Evolutionary conservation across 2,888 invertebrate genomes (phyloP), one percentile per base, ranked within the genome.

Genomic region (Scaptomyza parva): DNA sequence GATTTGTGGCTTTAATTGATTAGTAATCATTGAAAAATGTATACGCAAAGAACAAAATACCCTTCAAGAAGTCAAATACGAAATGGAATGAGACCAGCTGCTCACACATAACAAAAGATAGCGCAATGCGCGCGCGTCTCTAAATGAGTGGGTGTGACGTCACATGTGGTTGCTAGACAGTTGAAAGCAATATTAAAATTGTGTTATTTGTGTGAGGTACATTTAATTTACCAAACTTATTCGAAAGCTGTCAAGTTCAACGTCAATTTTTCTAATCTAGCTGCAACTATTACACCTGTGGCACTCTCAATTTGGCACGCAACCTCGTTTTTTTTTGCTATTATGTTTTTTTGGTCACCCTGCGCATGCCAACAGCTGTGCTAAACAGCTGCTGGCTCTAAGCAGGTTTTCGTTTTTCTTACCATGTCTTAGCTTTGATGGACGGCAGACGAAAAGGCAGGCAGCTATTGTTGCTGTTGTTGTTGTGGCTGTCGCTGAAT

Each of bases 11-110:
- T 60, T 70, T 57, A 71, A 71, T 82, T 75, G 14, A 60, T 30
- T 24, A 57, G 52, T 73, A 62, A 76, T 52, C 28, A 67, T 66
- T 58, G 41, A 54, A 61, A 73, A 74, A 65, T 76, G 62, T 63
- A 70, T 67, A 55, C 44, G 50, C 77, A 58, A 60, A 55, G 62
- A 24, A 51, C n/a, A 64, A 67, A 57, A 76, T 89, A 90, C 88
- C 90, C 89, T 90, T 90, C 77, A 89, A 83, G 89, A 89, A 89
- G 89, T 89, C 89, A 89, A 89, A 86, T 71, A 60, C 79, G 79
- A 79, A 67, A 24, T 58, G 60, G 57, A 78, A 61, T 74, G 77
- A 65, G 76, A 76, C 71, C 76, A 76, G 65, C 64, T 71, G 33
- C 37, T 44, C 11, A 17, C 37, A 55, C 17, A 54, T 43, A 3